Evolutionary conservation across 2,797 vertebrate genomes (phyloP), one percentile per base, ranked within the genome.

Genomic region (Corythornis leucogaster): DNA sequence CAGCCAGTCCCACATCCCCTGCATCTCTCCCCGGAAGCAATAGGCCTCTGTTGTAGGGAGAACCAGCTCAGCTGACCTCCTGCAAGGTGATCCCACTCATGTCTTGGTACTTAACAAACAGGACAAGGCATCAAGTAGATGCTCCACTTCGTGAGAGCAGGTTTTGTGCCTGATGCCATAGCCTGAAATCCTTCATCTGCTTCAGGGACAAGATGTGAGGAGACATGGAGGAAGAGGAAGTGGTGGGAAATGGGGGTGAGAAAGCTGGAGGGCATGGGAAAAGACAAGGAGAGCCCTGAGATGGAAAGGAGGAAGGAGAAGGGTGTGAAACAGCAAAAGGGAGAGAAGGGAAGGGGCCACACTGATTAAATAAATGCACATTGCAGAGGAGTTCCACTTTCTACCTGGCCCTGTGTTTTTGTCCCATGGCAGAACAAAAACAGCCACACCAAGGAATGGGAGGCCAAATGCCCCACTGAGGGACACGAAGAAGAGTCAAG

Each of bases 141-240:
- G 58, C 5, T 73, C 33, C 0, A 0, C 31, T 1, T 2, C 1
- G 1, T 1, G 35, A 13, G 17, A 68, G 20, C 0, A 21, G 35
- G 38, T 1, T 58, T 64, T 73, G 46, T 35, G 21, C 40, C 24
- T 2, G 43, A 28, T 30, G 68, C 18, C 11, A 59, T 6, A 61
- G 12, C 6, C 14, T 38, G 15, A 42, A 80, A 35, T 2, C 5
- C 12, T 42, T 76, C 54, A 5, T 14, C 30, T 0, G 3, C 31
- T 26, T 20, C 54, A 28, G 54, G 46, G 16, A 3, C 12, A 10
- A 43, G 40, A 8, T 1, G 12, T 3, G 19, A 15, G 40, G 15
- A n/a, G 16, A 21, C 20, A 9, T 1, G 8, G 7, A 7, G 17
- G 48, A 11, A 35, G n/a, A 63, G 10, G 25, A 68, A 14, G 42